phyloP scores from a whole-genome alignment of 2,888 invertebrate genomes.

The Pyrochroa serraticornis region DNA sequence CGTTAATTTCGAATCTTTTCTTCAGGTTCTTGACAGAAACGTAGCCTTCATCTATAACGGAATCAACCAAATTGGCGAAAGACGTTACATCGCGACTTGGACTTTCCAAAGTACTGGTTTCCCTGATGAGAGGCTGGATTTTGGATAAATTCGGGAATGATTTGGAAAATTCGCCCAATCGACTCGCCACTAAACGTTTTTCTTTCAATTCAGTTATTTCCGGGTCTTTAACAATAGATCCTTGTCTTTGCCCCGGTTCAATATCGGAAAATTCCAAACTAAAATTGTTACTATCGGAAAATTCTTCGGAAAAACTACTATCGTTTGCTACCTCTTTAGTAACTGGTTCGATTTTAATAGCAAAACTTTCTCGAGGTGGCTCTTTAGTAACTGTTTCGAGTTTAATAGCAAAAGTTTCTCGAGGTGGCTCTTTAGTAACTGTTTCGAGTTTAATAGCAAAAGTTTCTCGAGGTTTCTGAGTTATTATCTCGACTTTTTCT shows the following conservation, averaged over 20 bases:
- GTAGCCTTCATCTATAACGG: slow-evolving; percentile 1
- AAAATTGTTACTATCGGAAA: slow-evolving; percentile 24
- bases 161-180: slow-evolving; percentile 46
- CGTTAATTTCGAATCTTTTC: slow-evolving; percentile 46
- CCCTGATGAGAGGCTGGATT: background rate
- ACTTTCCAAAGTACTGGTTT: background rate
- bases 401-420: too few relatives aligned
- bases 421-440: too few relatives aligned
- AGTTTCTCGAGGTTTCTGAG: too few relatives aligned
- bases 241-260: slow-evolving; percentile 9
- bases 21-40: slow-evolving; percentile 48
- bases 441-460: too few relatives aligned
- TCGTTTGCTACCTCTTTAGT: background rate
- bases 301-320: background rate
- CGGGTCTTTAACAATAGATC: slow-evolving; percentile 20
- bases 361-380: too few relatives aligned
- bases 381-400: too few relatives aligned
- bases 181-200: slow-evolving; percentile 43
- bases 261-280: slow-evolving; percentile 39
- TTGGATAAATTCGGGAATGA: slow-evolving; percentile 40
- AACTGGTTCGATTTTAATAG: background rate
- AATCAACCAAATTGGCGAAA: background rate
- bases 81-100: too few relatives aligned
- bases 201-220: slow-evolving; percentile 43
- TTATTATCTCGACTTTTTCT: too few relatives aligned